Conservation (phyloP, 2,888 invertebrate genomes). For the Pemphredon lugubris region DNA sequence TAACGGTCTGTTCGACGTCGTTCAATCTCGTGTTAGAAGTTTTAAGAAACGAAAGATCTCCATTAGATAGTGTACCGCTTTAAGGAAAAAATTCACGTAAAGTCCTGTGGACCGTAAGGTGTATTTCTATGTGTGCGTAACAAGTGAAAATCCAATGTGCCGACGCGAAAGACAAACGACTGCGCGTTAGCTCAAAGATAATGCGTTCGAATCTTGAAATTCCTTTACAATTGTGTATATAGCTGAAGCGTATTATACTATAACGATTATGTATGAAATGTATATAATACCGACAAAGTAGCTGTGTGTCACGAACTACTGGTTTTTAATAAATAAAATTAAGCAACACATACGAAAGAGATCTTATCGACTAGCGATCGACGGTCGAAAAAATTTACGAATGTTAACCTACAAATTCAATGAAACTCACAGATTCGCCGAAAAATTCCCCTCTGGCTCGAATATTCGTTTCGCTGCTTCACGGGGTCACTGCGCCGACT, state of each 20-base stretch:
- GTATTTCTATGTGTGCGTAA: background rate
- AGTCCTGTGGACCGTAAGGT: background rate
- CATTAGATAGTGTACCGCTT: slow-evolving; percentile 24
- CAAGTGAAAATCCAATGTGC: background rate
- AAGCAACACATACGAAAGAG: background rate
- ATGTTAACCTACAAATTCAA: too few relatives aligned
- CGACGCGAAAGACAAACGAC: background rate
- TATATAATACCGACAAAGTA: slow-evolving; percentile 69
- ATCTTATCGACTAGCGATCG: too few relatives aligned
- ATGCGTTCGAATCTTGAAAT: too few relatives aligned
- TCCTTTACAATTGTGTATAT: slow-evolving; percentile 48
- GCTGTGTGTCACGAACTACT: slow-evolving; percentile 62
- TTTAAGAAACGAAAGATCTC: slow-evolving; percentile 20
- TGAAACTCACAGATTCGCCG: too few relatives aligned
- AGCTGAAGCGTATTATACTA: slow-evolving; percentile 42
- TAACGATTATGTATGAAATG: slow-evolving; percentile 72
- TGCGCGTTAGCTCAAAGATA: too few relatives aligned
- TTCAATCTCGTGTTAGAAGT: background rate
- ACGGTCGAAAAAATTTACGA: too few relatives aligned
- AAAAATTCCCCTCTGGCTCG: too few relatives aligned
- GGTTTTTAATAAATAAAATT: slow-evolving; percentile 67
- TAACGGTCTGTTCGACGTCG: background rate
- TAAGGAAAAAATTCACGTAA: slow-evolving; percentile 15
- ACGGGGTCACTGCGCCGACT: too few relatives aligned
- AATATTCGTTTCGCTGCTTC: too few relatives aligned